Base-by-base conservation (phyloP, 2,113 vertebrate genomes). In the Leuciscus idus region DNA sequence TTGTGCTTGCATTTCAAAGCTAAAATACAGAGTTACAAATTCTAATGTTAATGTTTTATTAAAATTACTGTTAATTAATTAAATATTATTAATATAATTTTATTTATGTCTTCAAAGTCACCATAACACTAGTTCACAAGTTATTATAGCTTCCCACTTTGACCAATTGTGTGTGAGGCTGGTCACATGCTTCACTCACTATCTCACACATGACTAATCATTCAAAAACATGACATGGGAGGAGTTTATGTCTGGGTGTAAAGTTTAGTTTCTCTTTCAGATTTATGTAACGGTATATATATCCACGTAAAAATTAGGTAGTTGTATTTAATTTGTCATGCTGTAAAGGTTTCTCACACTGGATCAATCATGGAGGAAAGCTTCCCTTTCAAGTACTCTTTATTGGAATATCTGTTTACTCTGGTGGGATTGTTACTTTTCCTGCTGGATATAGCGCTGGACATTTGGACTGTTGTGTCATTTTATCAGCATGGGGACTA, bases 401-500 rank as follows among this genome's bases (percentile, higher is more conserved):
- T 0, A 0, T 0, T 46, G n/a, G 90, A 93, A 75, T 90, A 90
- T 26, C 0, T 89, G 4, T 19, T 92, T 10, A 89, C 85, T 2
- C 80, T 85, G 0, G 0, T 87, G n/a, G 90, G 93, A 11, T 82
- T 94, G 12, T 0, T 79, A 0, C 11, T 91, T 8, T 57, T 89
- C 0, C 4, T 93, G 23, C 0, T 80, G 0, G 94, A 95, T 82
- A 48, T 95, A 0, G 89, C 0, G 0, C 73, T 94, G 87, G 94
- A 95, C 55, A 0, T 87, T 0, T 39, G 0, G 8, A 48, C 92
- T 0, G 85, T 62, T 0, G 88, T 88, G 23, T 4, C 46, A 4
- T 91, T 95, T n/a, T 94, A 91, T 88, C 68, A 52, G 26, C 90
- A 93, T 0, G 6, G 30, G 26, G 86, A 13, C 0, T 93, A 91